Evolutionary conservation across 2,888 invertebrate species (phyloP).

Genomic region (Drepanosiphum platanoidis): DNA sequence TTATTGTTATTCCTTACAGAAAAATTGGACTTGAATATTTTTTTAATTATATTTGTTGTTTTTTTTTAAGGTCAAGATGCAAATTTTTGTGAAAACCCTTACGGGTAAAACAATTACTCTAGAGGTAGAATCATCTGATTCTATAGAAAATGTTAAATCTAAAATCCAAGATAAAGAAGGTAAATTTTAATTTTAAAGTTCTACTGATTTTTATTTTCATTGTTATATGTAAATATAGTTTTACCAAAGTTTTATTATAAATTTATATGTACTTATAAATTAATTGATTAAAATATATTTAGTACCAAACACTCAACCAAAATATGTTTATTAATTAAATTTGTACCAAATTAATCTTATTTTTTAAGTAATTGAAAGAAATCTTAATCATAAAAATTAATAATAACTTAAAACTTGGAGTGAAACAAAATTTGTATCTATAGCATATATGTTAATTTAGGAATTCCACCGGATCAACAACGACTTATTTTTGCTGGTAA

Average conservation of each 20-base stretch:
- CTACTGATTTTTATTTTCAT: too few relatives aligned
- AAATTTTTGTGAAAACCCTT: conserved; percentile 54
- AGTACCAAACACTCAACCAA: too few relatives aligned
- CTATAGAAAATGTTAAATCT: conserved; percentile 52
- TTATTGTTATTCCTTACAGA: neutral
- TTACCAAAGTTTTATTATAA: too few relatives aligned
- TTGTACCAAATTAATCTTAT: too few relatives aligned
- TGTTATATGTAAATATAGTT: too few relatives aligned
- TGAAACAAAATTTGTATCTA: too few relatives aligned
- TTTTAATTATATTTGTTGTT: neutral
- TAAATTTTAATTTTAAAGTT: neutral
- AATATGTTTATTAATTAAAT: neutral
- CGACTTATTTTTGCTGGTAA: conserved; percentile 94
- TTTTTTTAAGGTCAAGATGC: conserved; percentile 39
- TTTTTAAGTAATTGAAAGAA: neutral
- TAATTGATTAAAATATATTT: too few relatives aligned
- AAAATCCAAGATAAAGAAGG: conserved; percentile 61
- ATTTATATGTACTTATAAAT: too few relatives aligned
- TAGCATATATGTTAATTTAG: conserved; percentile 65
- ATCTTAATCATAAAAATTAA: neutral
- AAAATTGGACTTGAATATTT: neutral
- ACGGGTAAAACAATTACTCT: conserved; percentile 56
- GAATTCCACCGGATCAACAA: conserved; percentile 87
- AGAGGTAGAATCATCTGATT: conserved; percentile 55
- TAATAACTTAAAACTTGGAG: too few relatives aligned